Conservation (phyloP, 2,113 vertebrate genomes). For the Procavia capensis region DNA sequence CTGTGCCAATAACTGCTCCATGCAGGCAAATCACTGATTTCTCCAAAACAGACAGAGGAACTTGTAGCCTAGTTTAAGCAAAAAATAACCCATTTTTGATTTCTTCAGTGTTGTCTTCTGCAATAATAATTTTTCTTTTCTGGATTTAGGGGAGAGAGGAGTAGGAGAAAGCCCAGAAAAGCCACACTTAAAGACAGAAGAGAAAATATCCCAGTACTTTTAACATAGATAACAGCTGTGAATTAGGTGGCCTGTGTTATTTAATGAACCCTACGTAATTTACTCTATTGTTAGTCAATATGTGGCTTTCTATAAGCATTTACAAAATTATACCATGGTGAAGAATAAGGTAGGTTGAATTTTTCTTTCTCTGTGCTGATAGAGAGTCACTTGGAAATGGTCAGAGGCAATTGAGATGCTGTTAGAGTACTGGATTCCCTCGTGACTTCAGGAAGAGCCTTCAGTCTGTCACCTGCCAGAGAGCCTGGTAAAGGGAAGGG, state of each 20-base stretch:
- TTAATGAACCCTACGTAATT: slow-evolving; percentile 68
- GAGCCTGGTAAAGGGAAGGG: slow-evolving; percentile 50
- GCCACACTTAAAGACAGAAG: background rate
- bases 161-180: background rate
- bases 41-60: background rate
- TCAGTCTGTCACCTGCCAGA: slow-evolving; percentile 68
- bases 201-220: background rate
- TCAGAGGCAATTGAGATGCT: slow-evolving; percentile 42
- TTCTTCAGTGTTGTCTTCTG: background rate
- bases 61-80: background rate
- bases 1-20: background rate
- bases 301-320: slow-evolving; percentile 60
- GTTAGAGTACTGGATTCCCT: slow-evolving; percentile 10
- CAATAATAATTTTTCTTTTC: background rate
- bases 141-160: background rate
- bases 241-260: slow-evolving; percentile 22
- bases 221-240: background rate
- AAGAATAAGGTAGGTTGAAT: background rate
- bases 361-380: slow-evolving; percentile 64
- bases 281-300: slow-evolving; percentile 69
- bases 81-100: background rate
- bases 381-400: slow-evolving; percentile 63
- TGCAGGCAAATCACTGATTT: background rate
- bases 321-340: slow-evolving; percentile 55
- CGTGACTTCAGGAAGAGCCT: slow-evolving; percentile 29